phyloP scores from a whole-genome alignment of 2,113 vertebrate species.

The Spea bombifrons region DNA sequence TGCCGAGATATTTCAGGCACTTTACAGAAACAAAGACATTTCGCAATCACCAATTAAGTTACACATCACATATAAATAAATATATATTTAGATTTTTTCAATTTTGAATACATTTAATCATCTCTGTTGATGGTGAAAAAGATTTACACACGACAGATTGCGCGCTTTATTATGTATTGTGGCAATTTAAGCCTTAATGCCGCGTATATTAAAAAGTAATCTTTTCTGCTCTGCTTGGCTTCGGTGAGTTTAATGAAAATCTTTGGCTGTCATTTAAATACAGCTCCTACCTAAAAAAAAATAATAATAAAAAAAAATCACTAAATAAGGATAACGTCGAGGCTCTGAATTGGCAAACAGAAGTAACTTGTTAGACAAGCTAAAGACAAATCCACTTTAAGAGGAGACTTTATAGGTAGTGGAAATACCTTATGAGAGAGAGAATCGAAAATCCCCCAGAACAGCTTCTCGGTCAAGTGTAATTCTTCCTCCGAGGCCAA shows the following conservation, averaged over 20 bases:
- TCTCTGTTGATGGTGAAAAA: no score
- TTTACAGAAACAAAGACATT: no score
- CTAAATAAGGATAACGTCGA: not conserved
- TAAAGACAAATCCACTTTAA: not conserved
- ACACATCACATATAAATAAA: no score
- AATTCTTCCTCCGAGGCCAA: conserved; percentile 91
- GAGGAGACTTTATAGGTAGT: not conserved
- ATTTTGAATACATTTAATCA: not conserved
- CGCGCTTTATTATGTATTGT: conserved; percentile 30
- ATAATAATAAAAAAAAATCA: conserved; percentile 6
- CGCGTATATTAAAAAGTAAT: conserved; percentile 34
- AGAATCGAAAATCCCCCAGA: conserved; percentile 98
- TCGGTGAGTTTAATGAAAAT: conserved; percentile 35
- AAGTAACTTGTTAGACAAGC: not conserved
- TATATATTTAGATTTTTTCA: no score
- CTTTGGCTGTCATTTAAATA: conserved; percentile 20
- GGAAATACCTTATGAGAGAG: conserved; percentile 85
- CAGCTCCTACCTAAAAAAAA: not conserved
- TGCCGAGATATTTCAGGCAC: no score
- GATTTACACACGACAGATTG: not conserved
- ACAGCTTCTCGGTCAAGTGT: conserved; percentile 95
- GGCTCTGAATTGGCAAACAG: conserved; percentile 1
- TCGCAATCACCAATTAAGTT: no score
- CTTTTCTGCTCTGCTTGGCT: conserved; percentile 21
- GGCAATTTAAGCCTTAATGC: conserved; percentile 24